Evolutionary conservation across 2,888 invertebrate genomes (phyloP).

Genomic region (Aleiodes testaceus): DNA sequence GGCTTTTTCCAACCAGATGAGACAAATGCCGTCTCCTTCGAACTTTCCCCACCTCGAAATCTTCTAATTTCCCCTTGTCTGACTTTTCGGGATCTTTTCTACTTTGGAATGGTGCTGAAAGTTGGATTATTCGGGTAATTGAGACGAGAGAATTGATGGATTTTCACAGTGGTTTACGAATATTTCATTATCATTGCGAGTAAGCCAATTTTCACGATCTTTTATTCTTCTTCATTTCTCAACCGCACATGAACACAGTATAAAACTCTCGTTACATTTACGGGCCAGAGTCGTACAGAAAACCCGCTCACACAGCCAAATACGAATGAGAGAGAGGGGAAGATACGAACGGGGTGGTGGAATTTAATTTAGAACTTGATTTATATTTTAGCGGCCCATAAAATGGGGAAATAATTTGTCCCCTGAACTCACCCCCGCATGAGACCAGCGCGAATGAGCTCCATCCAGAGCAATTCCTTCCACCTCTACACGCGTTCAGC

Average conservation of each 20-base stretch:
- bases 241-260: constrained; percentile 54
- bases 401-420: constrained; percentile 72
- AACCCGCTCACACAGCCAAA: constrained; percentile 25
- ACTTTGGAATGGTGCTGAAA: constrained; percentile 2
- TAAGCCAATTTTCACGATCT: constrained; percentile 3
- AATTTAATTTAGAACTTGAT: constrained; percentile 73
- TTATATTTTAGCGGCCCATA: constrained; percentile 72
- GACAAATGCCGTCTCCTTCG: too few relatives aligned
- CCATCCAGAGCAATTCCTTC: constrained; percentile 19
- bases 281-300: constrained; percentile 25
- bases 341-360: constrained; percentile 55
- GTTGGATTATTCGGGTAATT: not conserved
- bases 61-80: not conserved
- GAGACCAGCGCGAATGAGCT: constrained; percentile 57
- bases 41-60: too few relatives aligned
- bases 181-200: constrained; percentile 45
- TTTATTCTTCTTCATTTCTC: constrained; percentile 1
- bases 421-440: constrained; percentile 62
- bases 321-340: constrained; percentile 43
- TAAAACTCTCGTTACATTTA: constrained; percentile 71
- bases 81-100: constrained; percentile 3
- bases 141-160: constrained; percentile 41
- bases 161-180: constrained; percentile 51
- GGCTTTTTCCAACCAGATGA: too few relatives aligned
- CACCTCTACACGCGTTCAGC: constrained; percentile 30